Conservation (phyloP, 2,797 vertebrate species). For the Tangara arthus region DNA sequence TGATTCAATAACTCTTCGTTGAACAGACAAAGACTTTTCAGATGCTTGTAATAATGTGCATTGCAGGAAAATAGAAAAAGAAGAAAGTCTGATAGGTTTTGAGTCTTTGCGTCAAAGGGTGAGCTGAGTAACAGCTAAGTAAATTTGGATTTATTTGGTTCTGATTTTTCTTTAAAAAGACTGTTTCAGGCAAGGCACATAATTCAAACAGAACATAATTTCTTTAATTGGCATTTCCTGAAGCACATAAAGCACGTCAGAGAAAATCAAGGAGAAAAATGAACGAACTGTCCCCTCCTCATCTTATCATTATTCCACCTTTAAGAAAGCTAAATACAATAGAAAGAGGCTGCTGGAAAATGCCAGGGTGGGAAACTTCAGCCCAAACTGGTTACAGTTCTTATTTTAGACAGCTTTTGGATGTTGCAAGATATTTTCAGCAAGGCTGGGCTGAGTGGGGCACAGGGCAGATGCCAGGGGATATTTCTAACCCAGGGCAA, state of each 20-base stretch:
- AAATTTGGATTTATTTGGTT: background rate
- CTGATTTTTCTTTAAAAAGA: background rate
- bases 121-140: background rate
- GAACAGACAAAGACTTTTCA: background rate
- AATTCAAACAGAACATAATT: background rate
- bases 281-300: background rate
- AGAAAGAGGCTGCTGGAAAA: background rate
- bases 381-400: background rate
- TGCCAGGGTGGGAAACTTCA: background rate
- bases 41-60: background rate
- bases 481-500: background rate
- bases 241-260: background rate
- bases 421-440: background rate
- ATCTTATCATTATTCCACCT: background rate
- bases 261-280: background rate
- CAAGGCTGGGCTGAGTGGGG: background rate
- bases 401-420: background rate
- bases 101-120: background rate
- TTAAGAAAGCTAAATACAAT: background rate
- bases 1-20: background rate
- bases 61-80: background rate
- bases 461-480: rapidly evolving
- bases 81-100: background rate
- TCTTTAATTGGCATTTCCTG: background rate
- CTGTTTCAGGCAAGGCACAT: background rate